A percentile compares a stretch with the other conserved stretches of the same genome.
Evolutionary conservation across 2,113 vertebrate species (phyloP).

Genomic region (Calonectris borealis): DNA sequence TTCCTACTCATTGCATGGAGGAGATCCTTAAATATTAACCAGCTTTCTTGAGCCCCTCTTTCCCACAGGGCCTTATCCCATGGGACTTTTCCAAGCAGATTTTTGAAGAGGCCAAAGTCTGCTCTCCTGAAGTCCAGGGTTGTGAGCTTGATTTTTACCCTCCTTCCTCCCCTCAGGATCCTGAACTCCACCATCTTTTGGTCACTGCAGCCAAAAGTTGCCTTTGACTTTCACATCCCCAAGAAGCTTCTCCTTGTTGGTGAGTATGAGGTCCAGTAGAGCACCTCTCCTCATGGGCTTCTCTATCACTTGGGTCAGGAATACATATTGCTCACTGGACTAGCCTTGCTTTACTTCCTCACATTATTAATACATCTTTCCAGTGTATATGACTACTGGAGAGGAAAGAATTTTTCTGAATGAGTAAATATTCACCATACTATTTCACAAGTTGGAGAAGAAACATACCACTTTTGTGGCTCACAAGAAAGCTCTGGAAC

Average conservation of each 20-base stretch:
- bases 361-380: background rate
- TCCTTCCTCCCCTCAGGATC: background rate
- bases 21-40: background rate
- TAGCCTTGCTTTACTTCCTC: background rate
- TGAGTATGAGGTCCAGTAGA: background rate
- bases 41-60: background rate
- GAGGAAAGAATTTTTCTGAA: background rate
- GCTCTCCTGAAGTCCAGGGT: background rate
- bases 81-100: background rate
- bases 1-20: background rate
- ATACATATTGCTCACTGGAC: background rate
- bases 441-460: background rate
- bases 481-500: background rate
- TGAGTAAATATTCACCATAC: background rate
- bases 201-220: background rate
- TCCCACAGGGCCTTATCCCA: background rate
- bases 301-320: background rate
- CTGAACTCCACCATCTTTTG: background rate
- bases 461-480: background rate
- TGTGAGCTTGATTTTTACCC: background rate
- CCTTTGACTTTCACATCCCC: background rate
- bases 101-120: background rate
- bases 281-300: background rate
- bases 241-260: background rate
- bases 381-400: background rate